A percentile compares a stretch with the other conserved stretches of the same genome.
Evolutionary conservation across 2,797 vertebrate species (phyloP).

Genomic region (Lacerta viridis): DNA sequence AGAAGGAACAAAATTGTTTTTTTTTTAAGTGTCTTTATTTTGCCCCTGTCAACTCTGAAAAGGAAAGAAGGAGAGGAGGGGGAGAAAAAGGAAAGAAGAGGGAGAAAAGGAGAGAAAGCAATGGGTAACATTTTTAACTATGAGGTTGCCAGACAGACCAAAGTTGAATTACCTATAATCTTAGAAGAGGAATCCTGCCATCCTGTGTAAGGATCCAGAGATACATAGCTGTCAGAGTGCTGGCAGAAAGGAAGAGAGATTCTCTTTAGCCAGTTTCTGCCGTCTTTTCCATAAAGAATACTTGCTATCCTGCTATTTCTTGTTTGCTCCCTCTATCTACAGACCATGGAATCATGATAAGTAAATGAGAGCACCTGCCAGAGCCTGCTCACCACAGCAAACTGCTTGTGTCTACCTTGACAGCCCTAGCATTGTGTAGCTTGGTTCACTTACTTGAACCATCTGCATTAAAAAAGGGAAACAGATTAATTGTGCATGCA

Average conservation of each 20-base stretch:
- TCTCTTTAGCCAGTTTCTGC: neutral
- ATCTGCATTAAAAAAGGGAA: neutral
- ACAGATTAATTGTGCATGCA: neutral
- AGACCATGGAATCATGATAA: neutral
- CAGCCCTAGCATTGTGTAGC: neutral
- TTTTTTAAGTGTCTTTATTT: constrained; percentile 86
- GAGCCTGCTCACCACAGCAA: neutral
- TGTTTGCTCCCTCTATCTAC: constrained; percentile 9
- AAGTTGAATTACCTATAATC: constrained; percentile 1
- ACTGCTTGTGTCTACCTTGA: neutral
- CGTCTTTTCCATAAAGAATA: neutral
- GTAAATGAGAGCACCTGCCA: neutral
- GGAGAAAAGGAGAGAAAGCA: constrained; percentile 77
- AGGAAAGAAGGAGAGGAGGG: constrained; percentile 79
- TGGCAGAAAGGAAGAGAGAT: neutral
- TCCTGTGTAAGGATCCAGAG: neutral
- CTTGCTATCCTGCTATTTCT: neutral
- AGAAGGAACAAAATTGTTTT: constrained; percentile 87
- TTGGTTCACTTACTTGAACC: constrained; percentile 5
- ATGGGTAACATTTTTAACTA: constrained; percentile 85
- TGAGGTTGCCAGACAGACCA: constrained; percentile 78
- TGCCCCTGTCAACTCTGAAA: constrained; percentile 87
- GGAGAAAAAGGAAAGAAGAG: constrained; percentile 55
- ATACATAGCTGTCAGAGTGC: neutral
- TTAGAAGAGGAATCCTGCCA: constrained; percentile 1